Evolutionary conservation across 2,113 vertebrate genomes (phyloP), one percentile per base, ranked within the genome.

Genomic region (Oncorhynchus nerka): DNA sequence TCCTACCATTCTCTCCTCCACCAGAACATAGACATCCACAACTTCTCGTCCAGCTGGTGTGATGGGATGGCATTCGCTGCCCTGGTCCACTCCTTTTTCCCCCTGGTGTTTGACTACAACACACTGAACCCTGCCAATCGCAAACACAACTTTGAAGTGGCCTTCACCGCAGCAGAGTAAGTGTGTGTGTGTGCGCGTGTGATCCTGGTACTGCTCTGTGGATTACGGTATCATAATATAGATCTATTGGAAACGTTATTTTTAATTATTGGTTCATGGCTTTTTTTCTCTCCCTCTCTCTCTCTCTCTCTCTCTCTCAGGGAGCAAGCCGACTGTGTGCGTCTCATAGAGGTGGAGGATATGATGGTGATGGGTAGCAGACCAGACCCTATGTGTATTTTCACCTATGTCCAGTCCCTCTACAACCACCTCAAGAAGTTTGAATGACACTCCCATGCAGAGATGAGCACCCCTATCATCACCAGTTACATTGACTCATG

Each of bases 311-410:
- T 39, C 34, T 39, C 39, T 39, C 39, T 39, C 39, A 39, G 39
- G 39, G 39, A 39, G 39, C 39, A 39, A 39, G 97, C 97, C 1
- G 94, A 94, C 90, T 99, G 97, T 0, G 95, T 98, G 70, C 96
- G 97, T 67, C 92, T 99, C 86, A 99, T 99, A 20, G 97, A 99
- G 90, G 97, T 99, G 88, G 97, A 99, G 13, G 97, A 99, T 83
- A 99, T 99, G 97, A 81, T 99, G 91, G 77, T 92, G 77, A 99
- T 99, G 97, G 97, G 97, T 32, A 92, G 90, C 85, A 97, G 94
- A 87, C 97, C 97, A 0, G 97, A 99, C 89, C 97, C 97, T 82
- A 99, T 98, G 97, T 99, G 97, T 0, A 94, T 99, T 85, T 99
- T 99, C 83, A 99, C 97, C 5, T 99, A 99, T 0, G 97, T 99